Evolutionary conservation across 2,888 invertebrate genomes (phyloP), one percentile per base, ranked within the genome.

Genomic region (Stenodera caucasica): DNA sequence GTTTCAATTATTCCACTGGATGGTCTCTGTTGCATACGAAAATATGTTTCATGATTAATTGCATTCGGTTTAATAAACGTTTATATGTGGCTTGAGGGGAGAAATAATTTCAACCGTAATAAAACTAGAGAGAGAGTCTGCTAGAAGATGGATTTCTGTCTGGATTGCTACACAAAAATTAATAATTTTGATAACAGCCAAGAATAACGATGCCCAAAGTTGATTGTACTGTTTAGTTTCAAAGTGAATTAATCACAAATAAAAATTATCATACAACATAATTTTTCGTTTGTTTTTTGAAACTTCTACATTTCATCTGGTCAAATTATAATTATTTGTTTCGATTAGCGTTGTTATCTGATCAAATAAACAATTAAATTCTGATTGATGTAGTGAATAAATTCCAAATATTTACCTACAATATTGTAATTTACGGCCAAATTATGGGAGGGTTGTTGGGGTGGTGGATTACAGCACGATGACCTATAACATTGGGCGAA

Each of bases 401-500:
- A 5, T 26, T 4, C 26, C 5, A 26, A 26, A 2, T 26, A 26
- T 26, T 26, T 4, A n/a, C n/a, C n/a, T n/a, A 26, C 26, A 26
- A 26, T 26, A 26, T 5, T 26, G 26, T 21, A 18, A 37, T 37
- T 37, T 14, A 14, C 15, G 15, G 14, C 8, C 15, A 37, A 37
- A 40, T 18, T 18, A 21, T 21, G 18, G n/a, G 9, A 8, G 18
- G 18, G 40, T 9, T 40, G 21, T 40, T 1, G 8, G 18, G 8
- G 8, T 40, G 18, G 60, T 61, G 54, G 60, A 58, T 64, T 61
- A 65, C 54, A 64, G 63, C 62, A 63, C 66, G 58, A 67, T 64
- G 58, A 66, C 67, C 64, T 61, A 63, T 62, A 67, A 65, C 66
- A 67, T 67, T 61, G 61, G 65, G 57, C 57, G 63, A 69, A 69